Base-by-base conservation (phyloP, 2,888 invertebrate genomes). In the Anoncus sp. region DNA sequence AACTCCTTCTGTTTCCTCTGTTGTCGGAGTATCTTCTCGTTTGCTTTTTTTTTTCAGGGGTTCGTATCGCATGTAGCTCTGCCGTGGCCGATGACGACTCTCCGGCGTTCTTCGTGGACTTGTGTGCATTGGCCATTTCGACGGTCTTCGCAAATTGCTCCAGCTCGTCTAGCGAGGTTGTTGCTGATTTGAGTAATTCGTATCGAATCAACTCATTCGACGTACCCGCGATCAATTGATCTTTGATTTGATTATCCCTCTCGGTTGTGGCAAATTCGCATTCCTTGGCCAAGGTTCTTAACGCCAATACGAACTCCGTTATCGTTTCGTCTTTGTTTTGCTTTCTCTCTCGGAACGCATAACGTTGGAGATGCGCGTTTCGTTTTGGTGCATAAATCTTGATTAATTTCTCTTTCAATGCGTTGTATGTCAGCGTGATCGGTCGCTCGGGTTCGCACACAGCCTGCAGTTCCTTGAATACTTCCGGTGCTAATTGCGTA, bases 121-220 rank as follows among this genome's bases (percentile, higher is more conserved):
- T 43, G 16, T 38, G 43, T 43, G 43, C 43, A 20, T 72, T 40
- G 4, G 45, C 53, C 6, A 69, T 53, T 47, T 75, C 69, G 3
- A 75, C 62, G 4, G 60, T 67, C 59, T 74, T 75, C 14, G 69
- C 74, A 14, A 74, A 10, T 22, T 53, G 57, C 12, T 65, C 60
- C 38, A 77, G 12, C 43, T 77, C 60, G 12, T 40, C 31, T 22
- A 77, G 18, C 20, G 73, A 24, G 35, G 51, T 12, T 16, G 47
- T 35, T 10, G 60, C 40, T 43, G 53, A 18, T 67, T 67, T 73
- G 1, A 77, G 16, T 27, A 72, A 43, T 47, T 77, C 67, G n/a
- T 67, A 59, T 49, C 55, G 55, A 12, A 77, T 66, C 4, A 67
- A 10, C 20, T 73, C 47, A 47, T 53, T 60, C 10, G 35, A 40